Evolutionary conservation across 2,797 vertebrate species (phyloP), one percentile per base, ranked within the genome.

Genomic region (Rhynchonycteris naso): DNA sequence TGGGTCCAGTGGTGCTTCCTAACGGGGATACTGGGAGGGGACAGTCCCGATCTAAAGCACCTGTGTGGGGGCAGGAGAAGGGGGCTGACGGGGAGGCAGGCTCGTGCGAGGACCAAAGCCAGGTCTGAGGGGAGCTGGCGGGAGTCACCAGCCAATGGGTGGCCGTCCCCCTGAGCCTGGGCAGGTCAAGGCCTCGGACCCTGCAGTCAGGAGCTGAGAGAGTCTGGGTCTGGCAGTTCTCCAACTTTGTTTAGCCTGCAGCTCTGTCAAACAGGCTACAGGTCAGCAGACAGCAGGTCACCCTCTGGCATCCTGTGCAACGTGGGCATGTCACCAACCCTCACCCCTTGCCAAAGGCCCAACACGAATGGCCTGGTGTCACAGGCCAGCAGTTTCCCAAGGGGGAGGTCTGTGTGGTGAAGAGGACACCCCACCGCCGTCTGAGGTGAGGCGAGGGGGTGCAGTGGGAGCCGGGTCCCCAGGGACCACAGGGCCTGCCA

Each of bases 101-200:
- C 59, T 19, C 56, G 4, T 8, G 71, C 38, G 75, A 63, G 54
- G 47, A 22, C 13, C 72, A 71, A 35, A 86, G 75, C n/a, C 7
- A 1, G 65, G 58, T 52, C 33, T 43, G 43, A 43, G 43, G 43
- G 43, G 43, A 43, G 43, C 43, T 7, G 33, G 21, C 3, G 0
- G 43, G 58, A 26, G 47, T 7, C 19, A 1, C 54, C 22, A 18
- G 5, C 13, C 0, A 7, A 5, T 4, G 1, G 16, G 4, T 2
- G 7, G 30, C 66, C 3, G 47, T 28, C 2, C n/a, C n/a, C n/a
- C 72, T 16, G 15, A 94, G 30, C 69, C 10, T 22, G 0, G 0
- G 59, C 38, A 5, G 22, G 10, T 61, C 68, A 56, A 33, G 47
- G 52, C 30, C 71, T 63, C 7, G 4, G n/a, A 14, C 35, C 79